Base-by-base conservation (phyloP, 2,888 invertebrate species). In the Sarcophaga subvicina region DNA sequence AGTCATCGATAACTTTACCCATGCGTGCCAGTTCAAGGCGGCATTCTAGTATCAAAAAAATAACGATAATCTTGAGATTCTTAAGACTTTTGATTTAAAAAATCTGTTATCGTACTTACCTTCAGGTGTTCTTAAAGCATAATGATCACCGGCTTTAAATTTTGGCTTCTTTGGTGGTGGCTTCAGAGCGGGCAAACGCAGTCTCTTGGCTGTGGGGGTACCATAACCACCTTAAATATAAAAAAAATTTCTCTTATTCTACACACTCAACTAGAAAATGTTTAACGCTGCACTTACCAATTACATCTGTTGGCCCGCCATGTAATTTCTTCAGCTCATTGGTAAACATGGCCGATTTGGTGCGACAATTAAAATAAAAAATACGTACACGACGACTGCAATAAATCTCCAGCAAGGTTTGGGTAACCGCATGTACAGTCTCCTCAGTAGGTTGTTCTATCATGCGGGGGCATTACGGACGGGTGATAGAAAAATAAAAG, bases 71-170 rank as follows among this genome's bases (percentile, higher is more conserved):
- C 37, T 37, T 37, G 3, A 10, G 37, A 8, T 37, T 37, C 37
- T 10, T 37, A 3, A 3, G 8, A 10, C 2, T 8, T 37, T 37
- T 37, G 37, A 37, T 37, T 37, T 8, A 1, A 10, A 10, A 37
- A 37, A 37, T 37, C 2, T 8, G 0, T 37, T 8, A 1, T 8
- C 0, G 8, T 25, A 83, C 88, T 77, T 87, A 93, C 93, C 93
- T 89, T 92, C 91, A 4, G 90, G 89, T 4, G 92, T 93, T 22
- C 93, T 89, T 17, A 93, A 77, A 0, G 91, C 90, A 87, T 91
- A 92, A 83, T 92, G 93, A 90, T 93, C 93, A 3, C 92, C 93
- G 0, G 91, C 89, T 11, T 89, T 90, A 81, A 93, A 93, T 64
- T 66, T 85, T 3, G 81, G 63, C 12, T 84, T 83, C 49, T 90